Evolutionary conservation across 1,140 invertebrate genomes (phyloP).

Genomic region (Bathynomus jamesi): DNA sequence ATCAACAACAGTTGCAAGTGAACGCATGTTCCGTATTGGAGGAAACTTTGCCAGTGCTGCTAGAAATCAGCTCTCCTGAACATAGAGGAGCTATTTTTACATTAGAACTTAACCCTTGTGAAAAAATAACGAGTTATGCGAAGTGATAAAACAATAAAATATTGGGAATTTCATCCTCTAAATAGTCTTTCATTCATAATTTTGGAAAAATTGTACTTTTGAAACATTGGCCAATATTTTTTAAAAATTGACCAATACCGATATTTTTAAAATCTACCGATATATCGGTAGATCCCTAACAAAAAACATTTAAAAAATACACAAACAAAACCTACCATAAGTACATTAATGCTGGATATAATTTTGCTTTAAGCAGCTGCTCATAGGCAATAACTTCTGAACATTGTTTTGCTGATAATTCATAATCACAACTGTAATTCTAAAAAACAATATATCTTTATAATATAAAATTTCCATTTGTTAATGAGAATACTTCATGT

Average conservation of each 20-base stretch:
- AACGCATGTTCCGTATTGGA: no score
- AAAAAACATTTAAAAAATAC: background rate
- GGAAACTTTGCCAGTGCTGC: no score
- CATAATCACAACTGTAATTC: slow-evolving; percentile 17
- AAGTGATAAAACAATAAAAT: no score
- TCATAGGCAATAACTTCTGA: slow-evolving; percentile 18
- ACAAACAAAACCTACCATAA: slow-evolving; percentile 23
- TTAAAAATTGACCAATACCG: no score
- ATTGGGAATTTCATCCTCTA: no score
- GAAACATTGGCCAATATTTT: background rate
- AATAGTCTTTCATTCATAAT: background rate
- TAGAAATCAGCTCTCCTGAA: no score
- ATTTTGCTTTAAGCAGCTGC: slow-evolving; percentile 7
- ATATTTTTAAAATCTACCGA: no score
- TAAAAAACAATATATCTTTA: slow-evolving; percentile 2
- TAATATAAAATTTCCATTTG: background rate
- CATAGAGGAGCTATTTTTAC: no score
- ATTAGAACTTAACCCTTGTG: no score
- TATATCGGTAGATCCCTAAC: background rate
- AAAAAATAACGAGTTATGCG: no score
- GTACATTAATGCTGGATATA: slow-evolving; percentile 26
- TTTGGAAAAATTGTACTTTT: background rate
- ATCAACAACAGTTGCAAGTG: no score
- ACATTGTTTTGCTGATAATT: slow-evolving; percentile 9
- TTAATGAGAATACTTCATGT: background rate